phyloP scores from a whole-genome alignment of 2,888 invertebrate genomes.

The Epinotia brunnichana region DNA sequence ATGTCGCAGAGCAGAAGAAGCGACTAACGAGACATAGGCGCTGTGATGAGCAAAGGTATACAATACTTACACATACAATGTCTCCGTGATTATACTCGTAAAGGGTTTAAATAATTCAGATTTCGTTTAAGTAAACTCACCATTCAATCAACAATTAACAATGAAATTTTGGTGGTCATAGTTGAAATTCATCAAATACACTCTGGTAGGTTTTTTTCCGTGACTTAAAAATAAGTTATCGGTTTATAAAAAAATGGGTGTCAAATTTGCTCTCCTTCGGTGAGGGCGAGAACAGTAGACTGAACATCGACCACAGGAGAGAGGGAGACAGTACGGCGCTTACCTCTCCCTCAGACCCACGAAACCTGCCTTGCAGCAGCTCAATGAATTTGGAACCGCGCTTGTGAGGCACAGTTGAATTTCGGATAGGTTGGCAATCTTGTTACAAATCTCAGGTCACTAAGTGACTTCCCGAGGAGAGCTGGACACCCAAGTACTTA shows the following conservation, averaged over 20 bases:
- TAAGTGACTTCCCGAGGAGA: slow-evolving; percentile 71
- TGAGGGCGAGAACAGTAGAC: slow-evolving; percentile 72
- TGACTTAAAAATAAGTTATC: no score
- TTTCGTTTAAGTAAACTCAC: neutral
- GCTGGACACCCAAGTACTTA: slow-evolving; percentile 62
- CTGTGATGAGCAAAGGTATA: neutral
- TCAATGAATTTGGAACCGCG: slow-evolving; percentile 56
- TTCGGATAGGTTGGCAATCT: slow-evolving; percentile 54
- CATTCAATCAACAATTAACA: neutral
- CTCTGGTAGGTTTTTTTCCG: no score
- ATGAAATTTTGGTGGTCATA: neutral
- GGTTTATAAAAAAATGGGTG: slow-evolving; percentile 58
- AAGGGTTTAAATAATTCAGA: neutral
- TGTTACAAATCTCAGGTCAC: slow-evolving; percentile 53
- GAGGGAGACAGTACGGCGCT: slow-evolving; percentile 61
- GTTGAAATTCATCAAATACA: neutral
- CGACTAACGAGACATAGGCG: slow-evolving; percentile 4
- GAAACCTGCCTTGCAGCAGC: slow-evolving; percentile 57
- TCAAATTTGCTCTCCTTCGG: slow-evolving; percentile 71
- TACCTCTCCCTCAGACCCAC: slow-evolving; percentile 60
- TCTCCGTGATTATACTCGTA: neutral
- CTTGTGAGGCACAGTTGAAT: slow-evolving; percentile 50
- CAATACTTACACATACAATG: no score
- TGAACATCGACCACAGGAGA: slow-evolving; percentile 65
- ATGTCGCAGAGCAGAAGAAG: neutral